Base-by-base conservation (phyloP, 1,140 invertebrate genomes). In the Hycleus cichorii region DNA sequence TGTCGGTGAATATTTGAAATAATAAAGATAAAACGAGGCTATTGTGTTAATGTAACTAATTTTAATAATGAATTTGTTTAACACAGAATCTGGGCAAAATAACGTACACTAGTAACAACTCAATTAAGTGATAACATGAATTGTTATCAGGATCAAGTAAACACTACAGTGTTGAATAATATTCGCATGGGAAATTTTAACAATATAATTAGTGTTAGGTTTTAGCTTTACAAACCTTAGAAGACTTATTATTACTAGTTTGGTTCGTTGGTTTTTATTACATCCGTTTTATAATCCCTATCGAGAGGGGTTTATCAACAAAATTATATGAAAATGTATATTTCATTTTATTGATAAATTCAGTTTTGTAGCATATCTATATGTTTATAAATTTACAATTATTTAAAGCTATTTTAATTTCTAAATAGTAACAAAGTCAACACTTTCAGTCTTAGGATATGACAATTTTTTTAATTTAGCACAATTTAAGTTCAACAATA, bases 391-490 rank as follows among this genome's bases (percentile, higher is more conserved):
- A 50, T 52, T 43, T 52, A 25, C 44, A 43, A 45, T 53, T 47
- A 47, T 24, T 53, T 39, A 53, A 43, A 53, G 47, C 51, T 53
- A 53, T 44, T 32, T 49, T 52, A 47, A 32, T 47, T 53, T 32
- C 46, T 42, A 53, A 53, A 43, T 53, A 9, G 51, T 53, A 53
- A 53, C 51, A 53, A 53, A 53, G 44, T 53, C 46, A 53, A 53
- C 51, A 53, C 51, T 47, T 53, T 59, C 58, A 59, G 58, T 59
- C 58, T 59, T 59, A 54, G 47, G 58, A 59, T 59, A 59, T 59
- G 58, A 52, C 49, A 49, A 32, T 32, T 32, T 47, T 49, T 52
- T 58, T 7, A n/a, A 32, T 24, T 52, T 52, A 11, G 51, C 43
- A 53, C 51, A 32, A 24, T 7, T 49, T 43, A 26, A 53, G 24